Evolutionary conservation across 37 sponge, comb jelly and placozoan genomes (phyloP), one percentile per base, ranked within the genome.

Genomic region (Theonella swinhoei): DNA sequence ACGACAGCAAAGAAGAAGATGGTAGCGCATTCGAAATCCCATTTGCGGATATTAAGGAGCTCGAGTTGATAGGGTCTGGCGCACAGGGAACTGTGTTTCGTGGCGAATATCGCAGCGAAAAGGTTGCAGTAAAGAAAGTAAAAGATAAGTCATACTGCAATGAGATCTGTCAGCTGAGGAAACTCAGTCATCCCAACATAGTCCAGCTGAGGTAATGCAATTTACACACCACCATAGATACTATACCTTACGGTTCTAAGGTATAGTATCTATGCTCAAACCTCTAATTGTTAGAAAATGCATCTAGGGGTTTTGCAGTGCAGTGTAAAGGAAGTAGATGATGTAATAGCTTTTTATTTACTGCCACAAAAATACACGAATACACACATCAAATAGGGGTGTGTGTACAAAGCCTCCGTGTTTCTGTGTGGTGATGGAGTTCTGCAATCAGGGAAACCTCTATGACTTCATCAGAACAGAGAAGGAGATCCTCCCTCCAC

Each of bases 351-450:
- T n/a, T n/a, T n/a, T n/a, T n/a, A n/a, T n/a, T n/a, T n/a, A n/a
- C n/a, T n/a, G n/a, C n/a, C n/a, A n/a, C n/a, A n/a, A n/a, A n/a
- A n/a, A n/a, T n/a, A n/a, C n/a, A n/a, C n/a, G n/a, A n/a, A n/a
- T n/a, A n/a, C n/a, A n/a, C n/a, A n/a, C n/a, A n/a, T n/a, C n/a
- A n/a, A n/a, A n/a, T n/a, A 95, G 95, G 36, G 95, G 95, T 36
- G 88, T 95, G 25, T 93, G 94, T 67, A 83, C 83, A 31, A 80
- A 79, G 60, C 78, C 83, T 3, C 95, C 95, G 1, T 88, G 85
- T 47, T 93, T 81, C 72, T 95, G 95, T 71, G 43, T 95, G 34
- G 77, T 95, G 43, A 92, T 95, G 93, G 95, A 95, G 71, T 95
- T 85, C 66, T 95, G 95, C 77, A 20, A 83, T 19, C 64, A 82